Base-by-base conservation (phyloP, 2,113 vertebrate genomes). In the Oreamnos americanus region DNA sequence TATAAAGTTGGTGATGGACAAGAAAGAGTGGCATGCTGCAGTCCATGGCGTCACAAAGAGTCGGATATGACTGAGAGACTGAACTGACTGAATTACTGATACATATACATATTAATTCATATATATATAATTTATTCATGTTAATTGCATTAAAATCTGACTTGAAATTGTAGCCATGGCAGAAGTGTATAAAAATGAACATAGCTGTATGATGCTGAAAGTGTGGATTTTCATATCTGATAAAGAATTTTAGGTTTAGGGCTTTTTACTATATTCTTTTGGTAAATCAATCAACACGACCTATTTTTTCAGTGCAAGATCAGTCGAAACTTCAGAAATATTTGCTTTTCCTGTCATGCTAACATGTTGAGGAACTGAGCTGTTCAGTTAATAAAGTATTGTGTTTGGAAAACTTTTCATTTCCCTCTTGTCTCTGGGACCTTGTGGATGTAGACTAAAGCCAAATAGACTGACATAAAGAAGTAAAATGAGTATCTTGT, bases 81-180 rank as follows among this genome's bases (percentile, higher is more conserved):
- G n/a, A 71, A n/a, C 16, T 19, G 33, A 71, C n/a, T 36, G 6
- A 64, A 15, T 64, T 17, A 71, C n/a, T 71, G 9, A 21, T 71
- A 36, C 64, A 21, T 71, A 36, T 71, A 36, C n/a, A 71, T 71
- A 71, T 21, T 36, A 71, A 71, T 45, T 10, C 15, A 51, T 36
- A 49, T 57, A 47, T 49, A 30, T 57, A 53, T 33, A 21, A 25
- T 90, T 91, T 79, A 88, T 88, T 90, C 3, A 49, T 86, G 62
- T 79, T 7, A 96, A 60, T 81, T 92, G 11, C 21, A 96, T 88
- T 67, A 87, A 97, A 96, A 87, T 95, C 1, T 87, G 33, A 74
- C 30, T 81, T 95, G n/a, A 95, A 93, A 62, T 92, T 94, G 45
- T 84, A 55, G 13, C 7, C 6, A 62, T 9, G 25, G 60, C 53